Base-by-base conservation (phyloP, 1,140 invertebrate genomes). In the Plectus sambesii region DNA sequence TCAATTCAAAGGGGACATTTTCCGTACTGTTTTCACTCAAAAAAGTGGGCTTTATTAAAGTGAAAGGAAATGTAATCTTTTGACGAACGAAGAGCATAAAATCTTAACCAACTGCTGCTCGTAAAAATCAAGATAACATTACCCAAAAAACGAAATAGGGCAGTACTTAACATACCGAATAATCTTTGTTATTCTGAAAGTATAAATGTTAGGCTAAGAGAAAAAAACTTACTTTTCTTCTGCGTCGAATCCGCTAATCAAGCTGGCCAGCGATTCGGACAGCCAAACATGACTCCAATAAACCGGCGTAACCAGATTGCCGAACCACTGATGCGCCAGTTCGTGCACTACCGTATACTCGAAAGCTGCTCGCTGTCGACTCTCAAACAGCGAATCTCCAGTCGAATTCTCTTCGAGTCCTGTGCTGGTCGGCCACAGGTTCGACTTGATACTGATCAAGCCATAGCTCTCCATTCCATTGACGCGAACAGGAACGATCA, bases 381-480 rank as follows among this genome's bases (percentile, higher is more conserved):
- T 61, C 6, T 22, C 26, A 27, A 59, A 59, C 6, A 17, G 25
- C 5, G 43, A 38, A 19, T 15, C 27, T 27, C 20, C 33, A 5
- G 17, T 19, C 23, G 9, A 20, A 25, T 55, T 41, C 19, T 51
- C 41, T 5, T 30, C 36, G n/a, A n/a, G n/a, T n/a, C n/a, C n/a
- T n/a, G n/a, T n/a, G n/a, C n/a, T n/a, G 4, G 27, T 42, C 0
- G 56, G 56, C 56, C 56, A 58, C n/a, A 58, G 42, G 51, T 58
- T 9, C 15, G 42, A 51, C 8, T 30, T 38, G 23, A 59, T 19
- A 35, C 53, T 57, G n/a, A 59, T 30, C 8, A 59, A 20, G 1
- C 57, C 57, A 37, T 45, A 60, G 49, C 61, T 59, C 35, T 59
- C 57, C 57, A 59, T 59, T 38, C 57, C 57, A 27, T 61, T 60